phyloP scores from a whole-genome alignment of 2,113 vertebrate genomes.

The Actinemys pallida region DNA sequence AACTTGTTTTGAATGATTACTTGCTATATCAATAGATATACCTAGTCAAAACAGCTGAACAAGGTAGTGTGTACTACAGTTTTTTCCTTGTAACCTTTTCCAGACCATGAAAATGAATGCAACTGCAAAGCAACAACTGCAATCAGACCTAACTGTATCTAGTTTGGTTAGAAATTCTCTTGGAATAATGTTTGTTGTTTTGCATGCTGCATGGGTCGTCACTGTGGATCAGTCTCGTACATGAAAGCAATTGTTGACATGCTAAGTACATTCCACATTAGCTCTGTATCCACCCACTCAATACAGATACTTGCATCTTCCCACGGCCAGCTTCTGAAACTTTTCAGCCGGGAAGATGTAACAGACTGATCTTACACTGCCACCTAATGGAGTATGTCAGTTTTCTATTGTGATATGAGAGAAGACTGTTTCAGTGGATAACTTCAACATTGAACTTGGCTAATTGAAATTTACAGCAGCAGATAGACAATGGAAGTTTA shows the following conservation, averaged over 20 bases:
- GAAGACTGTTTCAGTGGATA: neutral
- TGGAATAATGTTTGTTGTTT: constrained; percentile 28
- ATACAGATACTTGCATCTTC: constrained; percentile 40
- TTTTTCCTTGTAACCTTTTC: neutral
- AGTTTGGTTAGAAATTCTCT: constrained; percentile 2
- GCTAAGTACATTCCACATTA: constrained; percentile 61
- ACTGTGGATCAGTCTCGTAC: constrained; percentile 73
- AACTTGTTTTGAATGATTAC: neutral
- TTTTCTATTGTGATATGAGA: neutral
- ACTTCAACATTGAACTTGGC: neutral
- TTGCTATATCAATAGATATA: neutral
- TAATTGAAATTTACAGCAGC: neutral
- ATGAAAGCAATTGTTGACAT: constrained; percentile 62
- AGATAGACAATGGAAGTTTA: neutral
- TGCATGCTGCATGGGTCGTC: constrained; percentile 75
- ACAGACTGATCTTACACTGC: constrained; percentile 75
- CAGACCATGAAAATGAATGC: neutral
- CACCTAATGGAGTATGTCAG: constrained; percentile 80
- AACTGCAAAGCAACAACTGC: neutral
- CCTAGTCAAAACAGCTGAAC: neutral
- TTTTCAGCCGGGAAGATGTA: neutral
- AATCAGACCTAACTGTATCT: neutral
- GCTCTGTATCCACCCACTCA: constrained; percentile 63
- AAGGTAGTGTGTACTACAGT: neutral
- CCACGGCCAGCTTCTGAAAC: constrained; percentile 13